phyloP scores from a whole-genome alignment of 2,888 invertebrate genomes.

The Coelinius sp. region DNA sequence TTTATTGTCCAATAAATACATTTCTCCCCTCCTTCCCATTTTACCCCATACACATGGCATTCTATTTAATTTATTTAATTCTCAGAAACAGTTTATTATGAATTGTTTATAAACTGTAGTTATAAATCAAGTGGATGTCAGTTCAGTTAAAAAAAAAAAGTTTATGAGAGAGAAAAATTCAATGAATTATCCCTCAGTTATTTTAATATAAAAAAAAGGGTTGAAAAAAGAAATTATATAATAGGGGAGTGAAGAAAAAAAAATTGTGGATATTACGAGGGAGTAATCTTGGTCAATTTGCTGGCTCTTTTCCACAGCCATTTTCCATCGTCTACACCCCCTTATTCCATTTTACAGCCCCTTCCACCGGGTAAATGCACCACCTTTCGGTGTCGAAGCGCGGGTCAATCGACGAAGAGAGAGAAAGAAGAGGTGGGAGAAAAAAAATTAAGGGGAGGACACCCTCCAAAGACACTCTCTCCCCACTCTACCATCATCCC shows the following conservation, averaged over 20 bases:
- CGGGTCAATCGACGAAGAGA: slow-evolving; percentile 69
- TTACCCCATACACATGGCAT: slow-evolving; percentile 41
- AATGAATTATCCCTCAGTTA: no score
- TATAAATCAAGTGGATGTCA: not conserved
- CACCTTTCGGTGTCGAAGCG: slow-evolving; percentile 61
- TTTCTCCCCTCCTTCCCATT: slow-evolving; percentile 41
- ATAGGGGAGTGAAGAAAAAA: not conserved
- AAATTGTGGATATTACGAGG: slow-evolving; percentile 36
- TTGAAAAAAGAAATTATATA: not conserved
- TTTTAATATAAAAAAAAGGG: not conserved
- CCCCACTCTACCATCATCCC: slow-evolving; percentile 50
- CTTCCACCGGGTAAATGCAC: slow-evolving; percentile 43
- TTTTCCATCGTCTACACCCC: slow-evolving; percentile 41
- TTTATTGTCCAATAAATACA: slow-evolving; percentile 25
- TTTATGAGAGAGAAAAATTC: not conserved
- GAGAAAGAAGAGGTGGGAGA: slow-evolving; percentile 24
- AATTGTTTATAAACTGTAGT: not conserved
- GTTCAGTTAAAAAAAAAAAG: not conserved
- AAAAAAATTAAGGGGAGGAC: slow-evolving; percentile 39
- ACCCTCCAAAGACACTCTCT: slow-evolving; percentile 44
- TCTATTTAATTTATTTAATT: not conserved
- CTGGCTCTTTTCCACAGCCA: slow-evolving; percentile 28
- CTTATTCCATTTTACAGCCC: slow-evolving; percentile 45
- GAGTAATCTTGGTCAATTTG: slow-evolving; percentile 46
- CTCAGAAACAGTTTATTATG: not conserved